Evolutionary conservation across 2,797 vertebrate species (phyloP).

Genomic region (Phylloscopus collybita): DNA sequence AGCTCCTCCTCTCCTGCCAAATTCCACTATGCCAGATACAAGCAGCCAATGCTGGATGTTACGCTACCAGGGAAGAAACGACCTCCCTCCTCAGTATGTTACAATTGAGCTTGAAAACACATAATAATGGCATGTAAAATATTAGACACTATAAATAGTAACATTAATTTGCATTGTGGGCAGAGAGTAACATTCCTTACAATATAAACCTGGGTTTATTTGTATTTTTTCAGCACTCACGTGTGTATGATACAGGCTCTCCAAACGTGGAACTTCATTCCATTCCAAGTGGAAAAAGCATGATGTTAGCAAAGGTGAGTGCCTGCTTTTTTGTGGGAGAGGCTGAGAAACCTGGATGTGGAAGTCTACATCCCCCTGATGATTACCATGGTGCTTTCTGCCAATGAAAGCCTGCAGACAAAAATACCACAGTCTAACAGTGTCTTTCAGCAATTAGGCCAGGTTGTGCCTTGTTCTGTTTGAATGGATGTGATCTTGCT

Average conservation of each 20-base stretch:
- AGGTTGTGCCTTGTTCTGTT: not conserved
- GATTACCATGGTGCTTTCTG: not conserved
- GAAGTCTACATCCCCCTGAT: not conserved
- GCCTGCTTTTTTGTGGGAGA: not conserved
- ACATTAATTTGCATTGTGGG: not conserved
- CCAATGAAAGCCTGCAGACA: not conserved
- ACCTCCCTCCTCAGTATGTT: constrained; percentile 44
- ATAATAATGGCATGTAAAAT: not conserved
- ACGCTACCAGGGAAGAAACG: constrained; percentile 6
- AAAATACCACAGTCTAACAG: not conserved
- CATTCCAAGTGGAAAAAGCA: constrained; percentile 46
- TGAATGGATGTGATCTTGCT: not conserved
- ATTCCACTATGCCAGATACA: constrained; percentile 83
- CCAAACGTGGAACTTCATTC: constrained; percentile 54
- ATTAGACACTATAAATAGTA: not conserved
- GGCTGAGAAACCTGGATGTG: not conserved
- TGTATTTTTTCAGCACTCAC: not conserved
- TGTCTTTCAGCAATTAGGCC: not conserved
- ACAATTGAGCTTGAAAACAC: not conserved
- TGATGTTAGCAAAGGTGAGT: constrained; percentile 72
- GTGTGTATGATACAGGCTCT: not conserved
- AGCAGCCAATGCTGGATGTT: constrained; percentile 62
- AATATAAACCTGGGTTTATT: not conserved
- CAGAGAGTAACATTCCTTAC: not conserved
- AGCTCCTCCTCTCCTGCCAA: not conserved